Conservation (phyloP, 2,888 invertebrate species). For the Lithophane ornitopus region DNA sequence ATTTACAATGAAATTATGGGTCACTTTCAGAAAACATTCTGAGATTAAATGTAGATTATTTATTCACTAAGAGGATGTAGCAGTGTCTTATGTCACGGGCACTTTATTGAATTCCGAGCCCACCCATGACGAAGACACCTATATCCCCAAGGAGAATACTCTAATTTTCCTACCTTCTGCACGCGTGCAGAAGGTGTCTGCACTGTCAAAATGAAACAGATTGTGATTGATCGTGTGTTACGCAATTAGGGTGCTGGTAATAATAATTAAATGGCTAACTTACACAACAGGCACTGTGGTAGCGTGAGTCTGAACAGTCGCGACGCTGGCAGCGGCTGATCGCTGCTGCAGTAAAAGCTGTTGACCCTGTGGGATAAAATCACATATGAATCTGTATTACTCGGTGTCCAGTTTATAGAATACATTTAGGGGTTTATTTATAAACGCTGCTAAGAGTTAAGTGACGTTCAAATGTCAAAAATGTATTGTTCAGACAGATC, state of each 20-base stretch:
- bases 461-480: too few species aligned
- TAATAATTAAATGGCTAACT: constrained; percentile 60
- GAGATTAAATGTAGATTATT: not conserved
- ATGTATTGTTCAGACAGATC: too few species aligned
- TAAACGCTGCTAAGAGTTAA: too few species aligned
- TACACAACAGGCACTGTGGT: constrained; percentile 85
- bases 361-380: constrained; percentile 79
- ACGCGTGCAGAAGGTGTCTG: too few species aligned
- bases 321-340: constrained; percentile 75
- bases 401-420: not conserved
- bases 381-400: not conserved
- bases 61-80: not conserved
- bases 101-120: too few species aligned
- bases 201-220: too few species aligned
- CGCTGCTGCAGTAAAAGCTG: constrained; percentile 84
- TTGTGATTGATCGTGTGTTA: too few species aligned
- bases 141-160: not conserved
- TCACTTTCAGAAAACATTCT: not conserved
- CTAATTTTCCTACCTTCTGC: not conserved
- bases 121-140: not conserved
- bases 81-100: not conserved
- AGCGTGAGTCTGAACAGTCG: constrained; percentile 81
- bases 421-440: too few species aligned
- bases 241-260: not conserved
- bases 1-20: not conserved